Conservation (phyloP, 2,113 vertebrate species). For the Cacatua alba region DNA sequence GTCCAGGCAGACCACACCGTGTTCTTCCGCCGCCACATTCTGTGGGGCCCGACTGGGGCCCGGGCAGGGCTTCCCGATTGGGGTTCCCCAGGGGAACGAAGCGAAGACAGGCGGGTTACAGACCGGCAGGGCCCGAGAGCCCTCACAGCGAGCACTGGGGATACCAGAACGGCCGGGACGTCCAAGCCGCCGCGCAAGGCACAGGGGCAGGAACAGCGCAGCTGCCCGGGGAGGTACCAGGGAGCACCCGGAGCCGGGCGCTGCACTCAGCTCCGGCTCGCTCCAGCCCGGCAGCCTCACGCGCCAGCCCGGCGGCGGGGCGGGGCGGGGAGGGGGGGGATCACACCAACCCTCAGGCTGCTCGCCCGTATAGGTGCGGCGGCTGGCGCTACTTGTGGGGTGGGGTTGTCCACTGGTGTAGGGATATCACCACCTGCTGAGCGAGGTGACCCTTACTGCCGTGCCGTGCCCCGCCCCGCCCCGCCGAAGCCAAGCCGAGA, state of each 20-base stretch:
- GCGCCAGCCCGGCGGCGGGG: neutral
- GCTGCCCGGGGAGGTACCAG: rapidly evolving
- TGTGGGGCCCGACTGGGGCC: neutral
- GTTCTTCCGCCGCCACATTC: rapidly evolving
- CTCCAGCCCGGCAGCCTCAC: too few relatives aligned
- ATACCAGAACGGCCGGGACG: too few relatives aligned
- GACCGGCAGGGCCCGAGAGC: too few relatives aligned
- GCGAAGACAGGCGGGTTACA: rapidly evolving
- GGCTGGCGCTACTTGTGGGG: neutral
- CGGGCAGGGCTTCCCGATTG: neutral
- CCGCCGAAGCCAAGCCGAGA: rapidly evolving
- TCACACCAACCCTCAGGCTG: too few relatives aligned
- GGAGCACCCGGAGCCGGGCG: too few relatives aligned
- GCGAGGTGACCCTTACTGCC: rapidly evolving
- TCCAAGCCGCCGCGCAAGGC: too few relatives aligned
- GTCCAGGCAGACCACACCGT: rapidly evolving
- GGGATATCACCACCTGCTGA: rapidly evolving
- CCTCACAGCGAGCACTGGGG: neutral
- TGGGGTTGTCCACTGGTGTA: neutral
- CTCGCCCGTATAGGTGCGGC: neutral
- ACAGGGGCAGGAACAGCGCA: rapidly evolving
- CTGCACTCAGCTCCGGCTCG: too few relatives aligned
- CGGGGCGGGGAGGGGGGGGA: neutral
- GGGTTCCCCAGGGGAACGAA: rapidly evolving
- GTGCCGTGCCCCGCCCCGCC: rapidly evolving